Evolutionary conservation across 53 echinoderm and acorn worm species (phyloP), one percentile per base, ranked within the genome.

Genomic region (Zoroaster sp.): DNA sequence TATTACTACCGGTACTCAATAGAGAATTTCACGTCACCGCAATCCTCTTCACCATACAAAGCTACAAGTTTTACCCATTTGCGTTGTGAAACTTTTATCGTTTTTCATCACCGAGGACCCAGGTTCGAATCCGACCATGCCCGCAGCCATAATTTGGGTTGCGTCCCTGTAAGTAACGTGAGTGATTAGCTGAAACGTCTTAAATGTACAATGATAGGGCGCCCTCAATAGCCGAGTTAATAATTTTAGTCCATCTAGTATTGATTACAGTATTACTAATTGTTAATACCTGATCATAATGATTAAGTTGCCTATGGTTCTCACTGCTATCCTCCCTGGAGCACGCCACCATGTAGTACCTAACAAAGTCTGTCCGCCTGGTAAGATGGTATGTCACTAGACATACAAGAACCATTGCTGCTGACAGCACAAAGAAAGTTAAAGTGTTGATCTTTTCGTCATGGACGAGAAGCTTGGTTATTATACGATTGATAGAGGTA

Each of bases 401-500:
- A 74, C 95, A 95, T 6, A 88, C 63, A 3, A 95, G 59, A 39
- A 95, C 74, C 30, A 91, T 80, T 39, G 91, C 51, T 3, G 91
- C 88, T 12, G 95, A 95, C 30, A 95, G 51, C 30, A 77, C 73
- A 66, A 95, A 95, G 83, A 93, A 95, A 2, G 89, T 91, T 39
- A 93, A 54, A 1, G 95, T 93, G 83, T 93, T 93, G 47, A 83
- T 67, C 65, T 89, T 91, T 47, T 93, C 93, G 53, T 93, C 88
- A n/a, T 89, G 74, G 3, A 93, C 85, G 37, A 91, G 65, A 14
- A 93, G 93, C 42, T 93, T 95, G 69, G 95, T 95, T 36, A 95
- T 51, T 71, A 95, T 95, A 20, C 95, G 95, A 38, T 93, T 95
- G 23, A 95, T 68, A 0, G 95, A 95, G 39, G 95, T 95, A 23